These are phyloP conservation scores for Kryptolebias ocellatus DNA, from an alignment of 2,797 vertebrate species.

Conservation along the genomic window DNA sequence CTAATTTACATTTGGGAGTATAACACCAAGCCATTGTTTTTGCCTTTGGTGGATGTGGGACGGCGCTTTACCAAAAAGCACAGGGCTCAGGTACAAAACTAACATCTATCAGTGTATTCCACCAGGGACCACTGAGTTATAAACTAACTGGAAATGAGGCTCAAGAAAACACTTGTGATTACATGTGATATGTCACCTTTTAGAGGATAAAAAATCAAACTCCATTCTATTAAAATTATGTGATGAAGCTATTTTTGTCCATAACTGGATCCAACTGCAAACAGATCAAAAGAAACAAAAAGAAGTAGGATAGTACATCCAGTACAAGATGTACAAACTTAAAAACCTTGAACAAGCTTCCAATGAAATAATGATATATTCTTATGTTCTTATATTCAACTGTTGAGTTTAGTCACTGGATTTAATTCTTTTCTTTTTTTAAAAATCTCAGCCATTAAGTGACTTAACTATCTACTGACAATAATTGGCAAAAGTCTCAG, in stretches of 20 bases:
- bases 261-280: neutral
- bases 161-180: neutral
- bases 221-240: neutral
- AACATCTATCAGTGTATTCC: neutral
- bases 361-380: no score
- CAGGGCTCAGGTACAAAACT: neutral
- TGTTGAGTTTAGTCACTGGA: no score
- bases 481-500: no score
- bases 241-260: neutral
- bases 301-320: no score
- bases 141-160: neutral
- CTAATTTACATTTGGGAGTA: slow-evolving; percentile 7
- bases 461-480: no score
- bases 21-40: neutral
- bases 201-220: neutral
- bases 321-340: no score
- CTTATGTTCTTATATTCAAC: no score
- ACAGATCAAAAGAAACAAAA: no score
- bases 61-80: no score
- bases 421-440: no score
- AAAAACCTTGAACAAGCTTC: no score
- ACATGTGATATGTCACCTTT: neutral
- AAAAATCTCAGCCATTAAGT: no score
- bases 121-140: neutral
- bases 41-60: neutral